Percentiles rank a stretch among this genome's conserved stretches.
Conservation (phyloP, 2,113 vertebrate genomes). For the Rostratula benghalensis region DNA sequence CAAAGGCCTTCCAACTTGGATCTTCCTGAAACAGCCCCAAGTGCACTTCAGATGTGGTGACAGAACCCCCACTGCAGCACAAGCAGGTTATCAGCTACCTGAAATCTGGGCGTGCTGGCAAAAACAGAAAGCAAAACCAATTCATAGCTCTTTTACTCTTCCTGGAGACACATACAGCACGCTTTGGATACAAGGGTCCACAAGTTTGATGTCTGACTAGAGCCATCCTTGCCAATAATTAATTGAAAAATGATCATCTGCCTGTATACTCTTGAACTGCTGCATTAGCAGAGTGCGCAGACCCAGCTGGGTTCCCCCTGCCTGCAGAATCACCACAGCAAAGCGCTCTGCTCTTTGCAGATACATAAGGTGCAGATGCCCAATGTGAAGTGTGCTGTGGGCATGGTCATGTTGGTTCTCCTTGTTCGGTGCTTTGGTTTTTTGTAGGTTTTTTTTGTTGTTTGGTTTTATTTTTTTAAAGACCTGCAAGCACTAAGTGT, state of each 20-base stretch:
- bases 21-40: not conserved
- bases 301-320: not conserved
- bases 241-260: not conserved
- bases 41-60: not conserved
- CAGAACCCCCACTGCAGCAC: not conserved
- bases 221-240: not conserved
- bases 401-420: not conserved
- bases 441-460: not conserved
- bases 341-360: not conserved
- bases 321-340: not conserved
- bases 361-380: no score
- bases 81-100: not conserved
- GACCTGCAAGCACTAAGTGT: not conserved
- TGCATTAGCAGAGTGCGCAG: not conserved
- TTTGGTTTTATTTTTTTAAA: not conserved
- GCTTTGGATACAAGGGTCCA: not conserved
- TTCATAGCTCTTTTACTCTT: not conserved
- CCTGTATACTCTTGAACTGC: not conserved
- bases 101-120: not conserved
- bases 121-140: not conserved
- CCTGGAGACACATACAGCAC: not conserved
- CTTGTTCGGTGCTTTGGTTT: fast-evolving
- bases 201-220: fast-evolving
- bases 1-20: not conserved
- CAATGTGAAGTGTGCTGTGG: not conserved